Percentiles rank a stretch among this genome's conserved stretches.
These are phyloP conservation scores for Torymus tubicola DNA, from an alignment of 2,888 invertebrate genomes.

Conservation along the genomic window DNA sequence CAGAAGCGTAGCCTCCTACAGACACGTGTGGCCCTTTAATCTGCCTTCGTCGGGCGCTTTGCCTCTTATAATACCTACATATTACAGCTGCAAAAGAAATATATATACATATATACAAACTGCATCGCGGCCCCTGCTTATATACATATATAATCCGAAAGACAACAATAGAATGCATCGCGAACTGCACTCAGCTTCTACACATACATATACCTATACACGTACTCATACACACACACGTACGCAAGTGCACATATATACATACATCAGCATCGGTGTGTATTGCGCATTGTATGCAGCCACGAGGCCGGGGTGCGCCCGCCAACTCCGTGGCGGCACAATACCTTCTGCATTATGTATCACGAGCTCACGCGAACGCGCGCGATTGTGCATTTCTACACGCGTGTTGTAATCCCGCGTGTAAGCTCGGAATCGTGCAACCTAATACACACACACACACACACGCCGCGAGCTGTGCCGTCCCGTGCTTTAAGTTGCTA, in stretches of 20 bases:
- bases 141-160: slow-evolving; percentile 1
- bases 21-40: no score
- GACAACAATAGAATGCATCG: slow-evolving; percentile 64
- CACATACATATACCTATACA: not conserved
- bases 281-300: slow-evolving; percentile 70
- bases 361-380: slow-evolving; percentile 58
- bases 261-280: slow-evolving; percentile 17
- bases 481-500: not conserved
- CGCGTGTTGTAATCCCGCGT: slow-evolving; percentile 67
- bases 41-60: no score
- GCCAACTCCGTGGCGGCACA: slow-evolving; percentile 59
- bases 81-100: no score
- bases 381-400: slow-evolving; percentile 50
- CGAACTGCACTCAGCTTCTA: slow-evolving; percentile 12
- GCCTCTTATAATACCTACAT: no score
- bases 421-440: slow-evolving; percentile 47
- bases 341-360: slow-evolving; percentile 75
- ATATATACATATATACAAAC: no score
- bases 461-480: no score
- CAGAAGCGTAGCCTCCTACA: no score
- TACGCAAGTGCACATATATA: not conserved
- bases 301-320: slow-evolving; percentile 49
- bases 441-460: no score
- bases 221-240: not conserved
- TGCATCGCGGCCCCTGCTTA: no score